phyloP scores from a whole-genome alignment of 2,888 invertebrate genomes.

The Acheta domesticus region DNA sequence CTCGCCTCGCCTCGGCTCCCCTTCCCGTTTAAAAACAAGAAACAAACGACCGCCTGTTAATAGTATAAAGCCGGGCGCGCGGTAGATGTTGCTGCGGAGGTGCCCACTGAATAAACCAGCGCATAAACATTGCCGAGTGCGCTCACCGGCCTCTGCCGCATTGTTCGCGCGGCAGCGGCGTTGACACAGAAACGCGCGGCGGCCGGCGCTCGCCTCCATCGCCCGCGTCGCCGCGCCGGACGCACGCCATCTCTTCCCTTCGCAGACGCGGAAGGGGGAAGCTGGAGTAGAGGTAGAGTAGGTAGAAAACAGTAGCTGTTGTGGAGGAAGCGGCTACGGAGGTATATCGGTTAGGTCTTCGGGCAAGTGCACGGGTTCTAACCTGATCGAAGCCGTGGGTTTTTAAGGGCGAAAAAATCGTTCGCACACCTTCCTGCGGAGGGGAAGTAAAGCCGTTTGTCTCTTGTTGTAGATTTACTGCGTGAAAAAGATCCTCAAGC shows the following conservation, averaged over 20 bases:
- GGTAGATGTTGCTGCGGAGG: background rate
- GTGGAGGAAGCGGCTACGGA: too few relatives aligned
- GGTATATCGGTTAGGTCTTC: too few relatives aligned
- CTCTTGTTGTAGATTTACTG: too few relatives aligned
- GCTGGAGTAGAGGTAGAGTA: background rate
- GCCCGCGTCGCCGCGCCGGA: background rate
- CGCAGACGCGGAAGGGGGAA: background rate
- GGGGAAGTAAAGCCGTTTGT: too few relatives aligned
- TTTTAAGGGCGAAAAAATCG: too few relatives aligned
- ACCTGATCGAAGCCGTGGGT: too few relatives aligned
- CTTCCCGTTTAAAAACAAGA: background rate
- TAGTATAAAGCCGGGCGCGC: background rate
- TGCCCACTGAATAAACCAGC: background rate
- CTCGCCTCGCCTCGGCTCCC: background rate
- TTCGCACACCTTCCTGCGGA: too few relatives aligned
- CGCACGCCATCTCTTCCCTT: background rate
- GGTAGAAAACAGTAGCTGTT: background rate
- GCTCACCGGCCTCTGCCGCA: background rate
- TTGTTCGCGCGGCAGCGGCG: background rate
- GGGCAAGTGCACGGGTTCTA: too few relatives aligned
- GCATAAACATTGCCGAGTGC: background rate
- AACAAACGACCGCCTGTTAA: background rate
- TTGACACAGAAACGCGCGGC: background rate
- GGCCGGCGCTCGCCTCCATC: background rate
- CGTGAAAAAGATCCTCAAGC: too few relatives aligned